phyloP scores from a whole-genome alignment of 2,888 invertebrate genomes.

The Melikaiella ostensackeni region DNA sequence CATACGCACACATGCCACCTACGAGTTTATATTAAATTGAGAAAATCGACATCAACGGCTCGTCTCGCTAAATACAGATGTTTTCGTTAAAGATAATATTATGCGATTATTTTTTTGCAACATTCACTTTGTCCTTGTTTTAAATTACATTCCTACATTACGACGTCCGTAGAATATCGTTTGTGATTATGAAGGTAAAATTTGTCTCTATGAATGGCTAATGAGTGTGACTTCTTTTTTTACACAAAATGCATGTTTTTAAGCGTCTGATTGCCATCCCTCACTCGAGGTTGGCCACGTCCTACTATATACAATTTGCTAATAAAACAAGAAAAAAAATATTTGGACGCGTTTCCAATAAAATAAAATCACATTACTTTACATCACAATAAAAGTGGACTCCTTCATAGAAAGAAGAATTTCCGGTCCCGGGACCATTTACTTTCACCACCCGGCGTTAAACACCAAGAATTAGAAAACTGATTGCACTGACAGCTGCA shows the following conservation, averaged over 20 bases:
- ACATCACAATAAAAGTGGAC: conserved; percentile 36
- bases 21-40: conserved; percentile 37
- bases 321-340: neutral
- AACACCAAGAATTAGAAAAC: neutral
- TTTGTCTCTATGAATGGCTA: neutral
- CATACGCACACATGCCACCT: neutral
- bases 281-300: conserved; percentile 31
- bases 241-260: neutral
- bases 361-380: conserved; percentile 29
- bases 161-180: conserved; percentile 14
- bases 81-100: conserved; percentile 28
- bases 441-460: neutral
- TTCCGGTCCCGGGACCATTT: neutral
- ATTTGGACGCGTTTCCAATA: neutral
- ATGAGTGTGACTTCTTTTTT: conserved; percentile 4
- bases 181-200: conserved; percentile 18
- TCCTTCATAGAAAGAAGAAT: conserved; percentile 12
- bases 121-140: neutral
- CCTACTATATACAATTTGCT: conserved; percentile 5
- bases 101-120: conserved; percentile 12
- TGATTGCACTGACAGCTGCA: neutral
- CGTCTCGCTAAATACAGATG: conserved; percentile 4
- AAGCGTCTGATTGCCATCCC: conserved; percentile 12
- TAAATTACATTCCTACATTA: conserved; percentile 11
- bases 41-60: conserved; percentile 15